phyloP scores from a whole-genome alignment of 2,113 vertebrate species.

The Otocyon megalotis region DNA sequence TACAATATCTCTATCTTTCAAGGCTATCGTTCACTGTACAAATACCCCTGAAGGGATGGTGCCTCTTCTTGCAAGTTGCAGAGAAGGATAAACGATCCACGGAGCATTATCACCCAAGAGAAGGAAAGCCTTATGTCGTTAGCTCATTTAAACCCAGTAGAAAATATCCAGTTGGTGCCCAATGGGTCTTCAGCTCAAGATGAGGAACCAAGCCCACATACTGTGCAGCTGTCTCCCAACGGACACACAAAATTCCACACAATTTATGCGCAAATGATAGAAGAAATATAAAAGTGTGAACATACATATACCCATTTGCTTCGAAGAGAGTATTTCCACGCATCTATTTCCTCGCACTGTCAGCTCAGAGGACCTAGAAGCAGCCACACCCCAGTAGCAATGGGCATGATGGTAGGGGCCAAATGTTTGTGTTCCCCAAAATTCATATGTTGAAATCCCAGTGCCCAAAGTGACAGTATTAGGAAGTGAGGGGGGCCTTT shows the following conservation, averaged over 20 bases:
- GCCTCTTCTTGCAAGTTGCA: background rate
- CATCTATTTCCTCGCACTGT: background rate
- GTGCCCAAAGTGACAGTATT: background rate
- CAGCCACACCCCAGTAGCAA: background rate
- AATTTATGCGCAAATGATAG: background rate
- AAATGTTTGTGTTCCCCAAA: background rate
- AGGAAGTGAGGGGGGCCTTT: background rate
- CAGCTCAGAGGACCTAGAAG: background rate
- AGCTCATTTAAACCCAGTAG: background rate
- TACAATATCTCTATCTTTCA: background rate
- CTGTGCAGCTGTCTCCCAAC: background rate
- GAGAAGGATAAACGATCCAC: background rate
- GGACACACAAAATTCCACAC: background rate
- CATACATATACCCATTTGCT: background rate
- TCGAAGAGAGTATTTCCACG: background rate
- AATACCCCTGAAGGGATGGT: background rate
- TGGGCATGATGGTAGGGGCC: background rate
- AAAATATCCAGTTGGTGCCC: background rate
- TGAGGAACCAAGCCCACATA: background rate
- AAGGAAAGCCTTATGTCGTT: background rate
- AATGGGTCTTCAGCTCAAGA: background rate
- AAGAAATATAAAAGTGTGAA: background rate
- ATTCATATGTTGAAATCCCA: background rate
- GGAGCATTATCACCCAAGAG: background rate
- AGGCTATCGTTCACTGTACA: background rate